Base-by-base conservation (phyloP, 1,140 invertebrate genomes). In the Drosophila kepulauana region DNA sequence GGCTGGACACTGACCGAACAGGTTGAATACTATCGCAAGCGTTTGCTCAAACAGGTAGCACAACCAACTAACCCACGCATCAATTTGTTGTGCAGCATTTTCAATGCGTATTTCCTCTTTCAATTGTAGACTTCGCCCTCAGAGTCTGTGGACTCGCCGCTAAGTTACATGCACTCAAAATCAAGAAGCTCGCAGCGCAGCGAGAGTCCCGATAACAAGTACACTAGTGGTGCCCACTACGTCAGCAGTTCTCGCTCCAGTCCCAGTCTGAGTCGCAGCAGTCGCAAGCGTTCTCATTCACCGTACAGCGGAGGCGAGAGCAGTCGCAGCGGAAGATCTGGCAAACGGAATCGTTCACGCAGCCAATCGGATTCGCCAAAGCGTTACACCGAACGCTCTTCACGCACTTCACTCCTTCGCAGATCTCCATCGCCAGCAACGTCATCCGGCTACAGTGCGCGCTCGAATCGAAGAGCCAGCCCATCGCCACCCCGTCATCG, bases 1-100 rank as follows among this genome's bases (percentile, higher is more conserved):
- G 96, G 96, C 5, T 96, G 97, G 95, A 95, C 95, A 10, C 94
- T 98, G 70, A 92, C 94, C 58, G 95, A 97, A 87, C 98, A 99
- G 94, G 96, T 99, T 0, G 96, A 98, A 92, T 96, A 98, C 93
- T 99, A 98, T 92, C 94, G 98, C 43, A 95, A 97, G 81, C 98
- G 99, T 92, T 94, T 99, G 43, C 94, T 99, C 35, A 95, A 96
- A 93, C 97, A 97, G 94, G 96, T 96, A 13, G 1, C 70, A 46
- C 1, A 1, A 1, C 7, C 30, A 33, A 10, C 35, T 10, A 7
- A 38, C 35, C 10, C 7, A 38, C 35, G 2, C 10, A 10, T 38
- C 10, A 2, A 8, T 3, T 10, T 3, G 20, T 25, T 25, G 20
- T 25, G 10, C 35, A 38, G 10, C 35, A 38, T 25, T n/a, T 3